Evolutionary conservation across 2,797 vertebrate genomes (phyloP).

Genomic region (Cyclura pinguis): DNA sequence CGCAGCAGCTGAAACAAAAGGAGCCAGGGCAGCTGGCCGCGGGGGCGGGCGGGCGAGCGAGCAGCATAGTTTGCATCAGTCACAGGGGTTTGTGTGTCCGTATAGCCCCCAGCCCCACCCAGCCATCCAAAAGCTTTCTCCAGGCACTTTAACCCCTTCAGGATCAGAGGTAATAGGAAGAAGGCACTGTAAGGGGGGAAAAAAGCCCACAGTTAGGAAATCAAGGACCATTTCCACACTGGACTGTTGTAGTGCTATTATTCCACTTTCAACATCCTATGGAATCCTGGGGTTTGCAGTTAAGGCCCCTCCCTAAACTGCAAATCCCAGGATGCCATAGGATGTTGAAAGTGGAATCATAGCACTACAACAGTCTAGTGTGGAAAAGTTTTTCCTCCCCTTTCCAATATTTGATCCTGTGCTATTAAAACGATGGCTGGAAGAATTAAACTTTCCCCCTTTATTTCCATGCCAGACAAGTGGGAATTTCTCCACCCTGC

Average conservation of each 20-base stretch:
- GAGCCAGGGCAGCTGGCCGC: conserved; percentile 62
- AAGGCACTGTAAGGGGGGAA: neutral
- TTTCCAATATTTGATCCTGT: neutral
- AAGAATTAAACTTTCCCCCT: no score
- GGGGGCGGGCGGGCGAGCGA: conserved; percentile 21
- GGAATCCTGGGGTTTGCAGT: no score
- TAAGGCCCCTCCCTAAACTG: no score
- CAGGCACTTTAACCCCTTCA: conserved; percentile 23
- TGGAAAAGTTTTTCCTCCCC: neutral
- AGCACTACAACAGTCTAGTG: no score
- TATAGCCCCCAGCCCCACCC: conserved; percentile 32
- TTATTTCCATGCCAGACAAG: no score
- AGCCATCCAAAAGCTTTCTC: neutral
- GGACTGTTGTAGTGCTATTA: no score
- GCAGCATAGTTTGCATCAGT: conserved; percentile 39
- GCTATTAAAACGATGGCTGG: neutral
- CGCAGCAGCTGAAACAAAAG: conserved; percentile 60
- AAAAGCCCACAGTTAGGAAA: neutral
- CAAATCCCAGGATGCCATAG: no score
- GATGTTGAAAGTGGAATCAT: no score
- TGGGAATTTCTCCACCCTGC: no score
- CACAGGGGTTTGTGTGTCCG: conserved; percentile 35
- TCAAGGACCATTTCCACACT: neutral
- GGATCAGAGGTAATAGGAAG: neutral
- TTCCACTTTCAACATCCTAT: no score